A percentile compares a stretch with the other conserved stretches of the same genome.
Conservation (phyloP, 2,113 vertebrate species). For the Ictalurus furcatus region DNA sequence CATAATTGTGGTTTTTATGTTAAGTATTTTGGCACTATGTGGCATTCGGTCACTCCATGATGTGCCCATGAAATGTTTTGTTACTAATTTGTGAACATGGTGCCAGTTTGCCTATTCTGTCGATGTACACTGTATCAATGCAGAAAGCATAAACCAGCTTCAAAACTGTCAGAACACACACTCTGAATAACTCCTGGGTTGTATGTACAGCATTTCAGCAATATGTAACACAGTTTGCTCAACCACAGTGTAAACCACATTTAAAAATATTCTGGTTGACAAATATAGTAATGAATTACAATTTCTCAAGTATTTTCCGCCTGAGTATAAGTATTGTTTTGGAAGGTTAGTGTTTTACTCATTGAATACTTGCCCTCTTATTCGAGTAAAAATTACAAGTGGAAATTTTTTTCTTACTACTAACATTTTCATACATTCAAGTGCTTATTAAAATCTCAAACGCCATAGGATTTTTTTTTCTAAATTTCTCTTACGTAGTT, state of each 20-base stretch:
- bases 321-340: background rate
- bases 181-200: background rate
- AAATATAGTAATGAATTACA: background rate
- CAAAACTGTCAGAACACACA: no score
- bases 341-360: background rate
- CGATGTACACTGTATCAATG: no score
- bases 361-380: background rate
- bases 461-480: background rate
- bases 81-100: background rate
- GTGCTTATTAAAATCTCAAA: background rate
- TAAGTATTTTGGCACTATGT: background rate
- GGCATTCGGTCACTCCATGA: background rate
- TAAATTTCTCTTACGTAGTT: no score
- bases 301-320: background rate
- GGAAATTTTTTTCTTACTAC: background rate
- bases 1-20: background rate
- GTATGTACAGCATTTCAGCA: background rate
- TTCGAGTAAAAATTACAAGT: background rate
- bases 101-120: no score
- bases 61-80: no score
- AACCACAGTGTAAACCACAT: no score
- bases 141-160: no score
- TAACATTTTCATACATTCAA: background rate
- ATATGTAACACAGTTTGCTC: background rate
- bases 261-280: no score